phyloP scores from a whole-genome alignment of 2,113 vertebrate species.

The Tylochromis polylepis region DNA sequence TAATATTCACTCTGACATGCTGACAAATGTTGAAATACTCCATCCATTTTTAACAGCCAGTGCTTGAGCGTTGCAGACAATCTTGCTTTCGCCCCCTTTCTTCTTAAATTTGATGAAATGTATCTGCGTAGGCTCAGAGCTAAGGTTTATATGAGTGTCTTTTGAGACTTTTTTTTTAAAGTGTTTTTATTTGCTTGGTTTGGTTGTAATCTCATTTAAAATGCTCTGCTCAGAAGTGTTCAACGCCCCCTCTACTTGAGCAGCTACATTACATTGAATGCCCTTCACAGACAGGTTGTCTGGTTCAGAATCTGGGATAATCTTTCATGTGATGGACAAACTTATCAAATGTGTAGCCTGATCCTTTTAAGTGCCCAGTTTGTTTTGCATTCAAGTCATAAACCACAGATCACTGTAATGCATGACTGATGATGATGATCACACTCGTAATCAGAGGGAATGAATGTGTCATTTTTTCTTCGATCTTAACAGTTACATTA shows the following conservation, averaged over 20 bases:
- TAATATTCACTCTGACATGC: slow-evolving; percentile 25
- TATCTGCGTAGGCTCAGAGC: neutral
- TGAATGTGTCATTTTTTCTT: slow-evolving; percentile 54
- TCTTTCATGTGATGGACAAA: slow-evolving; percentile 48
- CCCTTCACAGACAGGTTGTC: slow-evolving; percentile 11
- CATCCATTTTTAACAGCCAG: slow-evolving; percentile 26
- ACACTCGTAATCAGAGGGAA: slow-evolving; percentile 50
- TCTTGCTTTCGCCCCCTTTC: slow-evolving; percentile 27
- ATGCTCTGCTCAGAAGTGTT: slow-evolving; percentile 4
- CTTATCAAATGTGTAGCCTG: slow-evolving; percentile 62
- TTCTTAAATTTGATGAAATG: neutral
- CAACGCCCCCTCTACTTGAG: neutral
- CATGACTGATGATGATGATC: slow-evolving; percentile 55
- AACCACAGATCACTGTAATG: slow-evolving; percentile 63
- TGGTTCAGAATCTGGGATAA: slow-evolving; percentile 27
- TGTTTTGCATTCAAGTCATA: slow-evolving; percentile 54
- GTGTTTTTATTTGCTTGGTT: slow-evolving; percentile 31
- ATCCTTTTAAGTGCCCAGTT: slow-evolving; percentile 63
- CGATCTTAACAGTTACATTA: slow-evolving; percentile 32
- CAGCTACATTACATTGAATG: slow-evolving; percentile 16
- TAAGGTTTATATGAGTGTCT: neutral
- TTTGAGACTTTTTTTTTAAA: slow-evolving; percentile 9
- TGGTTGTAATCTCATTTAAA: slow-evolving; percentile 2
- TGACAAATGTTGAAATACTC: slow-evolving; percentile 3
- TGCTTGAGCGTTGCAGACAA: slow-evolving; percentile 59